Conservation (phyloP, 2,888 invertebrate species). For the Sepiola atlantica region DNA sequence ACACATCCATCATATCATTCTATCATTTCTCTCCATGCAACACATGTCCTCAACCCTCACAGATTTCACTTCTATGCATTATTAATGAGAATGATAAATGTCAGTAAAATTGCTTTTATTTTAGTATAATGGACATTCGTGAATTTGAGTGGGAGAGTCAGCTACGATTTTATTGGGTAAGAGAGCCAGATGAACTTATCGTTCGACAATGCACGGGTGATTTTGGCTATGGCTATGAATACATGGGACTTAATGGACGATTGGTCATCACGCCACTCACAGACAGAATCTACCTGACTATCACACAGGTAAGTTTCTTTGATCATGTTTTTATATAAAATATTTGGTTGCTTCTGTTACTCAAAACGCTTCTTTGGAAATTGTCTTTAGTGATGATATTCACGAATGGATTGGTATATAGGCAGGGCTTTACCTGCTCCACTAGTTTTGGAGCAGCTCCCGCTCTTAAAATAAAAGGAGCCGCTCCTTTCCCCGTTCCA, state of each 20-base stretch:
- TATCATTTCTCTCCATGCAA: too few species aligned
- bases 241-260: constrained; percentile 93
- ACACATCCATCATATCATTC: too few species aligned
- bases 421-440: too few species aligned
- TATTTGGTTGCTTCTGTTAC: neutral
- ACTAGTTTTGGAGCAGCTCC: too few species aligned
- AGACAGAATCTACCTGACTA: constrained; percentile 92
- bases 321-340: neutral
- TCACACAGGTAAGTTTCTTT: constrained; percentile 81
- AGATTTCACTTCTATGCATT: neutral
- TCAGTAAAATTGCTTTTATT: neutral
- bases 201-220: constrained; percentile 87
- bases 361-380: neutral
- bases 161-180: constrained; percentile 92
- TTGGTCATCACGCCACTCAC: constrained; percentile 93
- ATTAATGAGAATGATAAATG: neutral
- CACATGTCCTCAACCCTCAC: too few species aligned
- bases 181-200: constrained; percentile 85
- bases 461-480: too few species aligned
- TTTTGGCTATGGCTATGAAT: constrained; percentile 95
- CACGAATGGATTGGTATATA: too few species aligned
- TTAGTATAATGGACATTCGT: constrained; percentile 85
- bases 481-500: too few species aligned
- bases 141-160: constrained; percentile 97
- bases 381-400: too few species aligned